phyloP scores from a whole-genome alignment of 2,888 invertebrate species.

The Callyntrura guangdongensis region DNA sequence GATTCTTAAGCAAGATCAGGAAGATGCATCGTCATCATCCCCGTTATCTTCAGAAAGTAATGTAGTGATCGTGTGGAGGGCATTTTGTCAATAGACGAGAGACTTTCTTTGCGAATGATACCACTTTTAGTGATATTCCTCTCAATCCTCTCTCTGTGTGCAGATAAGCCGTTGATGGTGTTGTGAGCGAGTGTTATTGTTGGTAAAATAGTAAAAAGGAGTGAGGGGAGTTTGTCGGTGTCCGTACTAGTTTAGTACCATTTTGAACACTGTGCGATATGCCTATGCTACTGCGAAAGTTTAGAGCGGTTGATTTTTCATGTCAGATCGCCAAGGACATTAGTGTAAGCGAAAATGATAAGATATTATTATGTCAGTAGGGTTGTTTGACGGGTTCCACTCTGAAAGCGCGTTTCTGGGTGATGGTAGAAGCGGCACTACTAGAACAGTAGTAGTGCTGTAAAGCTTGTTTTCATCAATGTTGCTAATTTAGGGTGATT shows the following conservation, averaged over 20 bases:
- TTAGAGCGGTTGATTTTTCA: constrained; percentile 68
- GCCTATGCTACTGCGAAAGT: constrained; percentile 69
- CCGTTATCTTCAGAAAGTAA: too few relatives aligned
- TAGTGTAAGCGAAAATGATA: constrained; percentile 50
- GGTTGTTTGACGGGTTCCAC: not conserved
- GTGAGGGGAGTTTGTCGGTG: not conserved
- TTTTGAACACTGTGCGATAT: constrained; percentile 23
- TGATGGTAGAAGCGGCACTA: too few relatives aligned
- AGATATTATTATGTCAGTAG: not conserved
- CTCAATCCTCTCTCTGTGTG: too few relatives aligned
- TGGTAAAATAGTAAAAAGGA: too few relatives aligned
- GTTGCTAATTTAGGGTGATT: not conserved
- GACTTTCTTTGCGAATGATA: too few relatives aligned
- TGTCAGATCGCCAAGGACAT: constrained; percentile 67
- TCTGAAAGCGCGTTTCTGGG: not conserved
- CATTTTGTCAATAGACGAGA: too few relatives aligned
- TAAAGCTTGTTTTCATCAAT: not conserved
- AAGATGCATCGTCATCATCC: too few relatives aligned
- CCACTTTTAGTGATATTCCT: too few relatives aligned
- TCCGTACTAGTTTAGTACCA: not conserved
- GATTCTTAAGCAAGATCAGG: too few relatives aligned
- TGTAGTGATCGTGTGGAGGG: too few relatives aligned
- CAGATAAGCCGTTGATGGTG: too few relatives aligned
- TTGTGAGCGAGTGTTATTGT: too few relatives aligned
- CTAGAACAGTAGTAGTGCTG: not conserved